Percentiles rank a stretch among this genome's conserved stretches.
Conservation (phyloP, 1,140 invertebrate genomes). For the Pseudomyrmex concolor region DNA sequence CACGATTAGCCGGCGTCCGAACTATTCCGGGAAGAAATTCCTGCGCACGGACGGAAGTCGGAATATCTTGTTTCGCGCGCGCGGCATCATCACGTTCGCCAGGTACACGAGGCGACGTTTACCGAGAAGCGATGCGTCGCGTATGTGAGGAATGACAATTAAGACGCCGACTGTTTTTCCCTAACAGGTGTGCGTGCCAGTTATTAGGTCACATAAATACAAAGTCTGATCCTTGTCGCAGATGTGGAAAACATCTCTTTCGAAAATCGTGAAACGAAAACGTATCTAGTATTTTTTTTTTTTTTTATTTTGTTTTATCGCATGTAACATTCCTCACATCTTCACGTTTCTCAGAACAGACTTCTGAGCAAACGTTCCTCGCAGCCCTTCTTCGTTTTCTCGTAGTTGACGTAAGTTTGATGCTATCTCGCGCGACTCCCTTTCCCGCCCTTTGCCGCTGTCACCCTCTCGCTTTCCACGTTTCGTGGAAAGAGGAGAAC, state of each 20-base stretch:
- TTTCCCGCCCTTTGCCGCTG: not conserved
- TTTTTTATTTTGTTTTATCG: slow-evolving; percentile 9
- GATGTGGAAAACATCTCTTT: not conserved
- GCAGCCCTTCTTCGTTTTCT: slow-evolving; percentile 48
- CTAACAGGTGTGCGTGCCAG: not conserved
- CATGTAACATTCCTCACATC: slow-evolving; percentile 6
- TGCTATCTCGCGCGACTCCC: slow-evolving; percentile 33
- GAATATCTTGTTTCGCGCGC: slow-evolving; percentile 15
- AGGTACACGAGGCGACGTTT: slow-evolving; percentile 36
- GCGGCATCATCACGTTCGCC: slow-evolving; percentile 29
- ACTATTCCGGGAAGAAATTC: slow-evolving; percentile 51
- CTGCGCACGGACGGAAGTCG: slow-evolving; percentile 39
- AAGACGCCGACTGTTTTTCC: slow-evolving; percentile 5
- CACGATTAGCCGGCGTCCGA: slow-evolving; percentile 16
- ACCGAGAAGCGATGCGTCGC: slow-evolving; percentile 2
- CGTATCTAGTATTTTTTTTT: not conserved
- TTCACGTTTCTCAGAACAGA: slow-evolving; percentile 30
- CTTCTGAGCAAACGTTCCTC: slow-evolving; percentile 25
- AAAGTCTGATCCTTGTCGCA: not conserved
- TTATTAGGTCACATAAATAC: slow-evolving; percentile 11
- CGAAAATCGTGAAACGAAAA: not conserved
- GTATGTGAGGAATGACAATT: slow-evolving; percentile 28
- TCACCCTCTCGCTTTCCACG: not conserved
- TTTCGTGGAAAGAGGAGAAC: slow-evolving; percentile 24
- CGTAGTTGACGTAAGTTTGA: slow-evolving; percentile 53